Percentiles rank a stretch among this genome's conserved stretches.
Conservation (phyloP, 2,113 vertebrate genomes). For the Eurypyga helias region DNA sequence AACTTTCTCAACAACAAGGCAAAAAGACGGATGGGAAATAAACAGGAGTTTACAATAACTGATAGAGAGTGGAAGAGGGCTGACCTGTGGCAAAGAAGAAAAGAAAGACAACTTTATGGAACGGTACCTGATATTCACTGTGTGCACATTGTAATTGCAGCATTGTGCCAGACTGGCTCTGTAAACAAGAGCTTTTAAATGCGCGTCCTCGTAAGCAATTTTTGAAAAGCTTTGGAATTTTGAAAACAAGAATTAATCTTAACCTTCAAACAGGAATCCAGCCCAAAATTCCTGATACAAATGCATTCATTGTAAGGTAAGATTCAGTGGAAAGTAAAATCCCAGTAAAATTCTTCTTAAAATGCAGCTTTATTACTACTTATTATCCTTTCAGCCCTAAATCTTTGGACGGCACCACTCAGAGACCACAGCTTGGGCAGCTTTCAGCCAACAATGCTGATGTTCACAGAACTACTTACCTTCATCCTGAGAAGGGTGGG, state of each 20-base stretch:
- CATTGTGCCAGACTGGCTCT: neutral
- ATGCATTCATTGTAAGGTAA: neutral
- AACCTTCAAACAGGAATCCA: neutral
- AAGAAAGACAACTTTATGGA: slow-evolving; percentile 19
- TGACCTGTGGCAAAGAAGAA: neutral
- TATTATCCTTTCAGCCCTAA: neutral
- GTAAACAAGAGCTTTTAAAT: neutral
- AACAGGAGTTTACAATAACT: neutral
- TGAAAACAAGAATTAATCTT: neutral
- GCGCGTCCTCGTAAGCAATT: neutral
- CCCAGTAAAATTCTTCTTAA: neutral
- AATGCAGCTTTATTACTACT: neutral
- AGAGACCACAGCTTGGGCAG: neutral
- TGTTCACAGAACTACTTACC: neutral
- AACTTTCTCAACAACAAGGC: neutral
- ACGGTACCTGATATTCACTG: slow-evolving; percentile 37
- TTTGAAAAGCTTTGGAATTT: neutral
- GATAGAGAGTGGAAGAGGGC: neutral
- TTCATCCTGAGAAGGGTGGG: neutral
- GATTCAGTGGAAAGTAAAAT: neutral
- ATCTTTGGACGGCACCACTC: neutral
- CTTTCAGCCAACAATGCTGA: neutral
- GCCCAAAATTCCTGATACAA: neutral
- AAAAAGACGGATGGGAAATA: neutral
- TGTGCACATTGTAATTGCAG: neutral